Conservation (phyloP, 2,888 invertebrate genomes). For the Caenorhabditis sp. region DNA sequence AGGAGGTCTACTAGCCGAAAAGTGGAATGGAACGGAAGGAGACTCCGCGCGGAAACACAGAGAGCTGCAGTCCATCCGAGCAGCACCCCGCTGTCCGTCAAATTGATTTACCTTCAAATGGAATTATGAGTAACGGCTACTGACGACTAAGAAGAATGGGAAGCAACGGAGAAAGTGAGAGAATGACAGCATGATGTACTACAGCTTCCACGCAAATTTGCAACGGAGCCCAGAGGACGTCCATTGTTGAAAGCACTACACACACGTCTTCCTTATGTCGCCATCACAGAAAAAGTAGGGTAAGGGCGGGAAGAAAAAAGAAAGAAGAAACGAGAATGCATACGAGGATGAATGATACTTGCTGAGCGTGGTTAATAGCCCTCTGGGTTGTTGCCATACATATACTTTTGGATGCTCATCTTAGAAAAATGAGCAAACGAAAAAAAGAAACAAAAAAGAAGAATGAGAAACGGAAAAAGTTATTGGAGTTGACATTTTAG, state of each 20-base stretch:
- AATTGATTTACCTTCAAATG: slow-evolving; percentile 62
- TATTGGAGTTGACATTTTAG: background rate
- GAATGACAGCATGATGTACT: slow-evolving; percentile 54
- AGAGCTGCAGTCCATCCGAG: background rate
- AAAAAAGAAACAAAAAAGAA: slow-evolving; percentile 26
- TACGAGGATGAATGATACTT: slow-evolving; percentile 58
- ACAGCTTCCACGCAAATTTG: slow-evolving; percentile 47
- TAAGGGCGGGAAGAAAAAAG: slow-evolving; percentile 39
- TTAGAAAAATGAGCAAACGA: slow-evolving; percentile 1
- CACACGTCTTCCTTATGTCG: slow-evolving; percentile 25
- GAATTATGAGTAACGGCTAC: slow-evolving; percentile 61
- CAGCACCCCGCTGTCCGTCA: slow-evolving; percentile 13
- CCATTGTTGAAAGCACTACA: slow-evolving; percentile 45
- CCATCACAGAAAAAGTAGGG: slow-evolving; percentile 31
- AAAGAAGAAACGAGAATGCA: slow-evolving; percentile 50
- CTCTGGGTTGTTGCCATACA: slow-evolving; percentile 56
- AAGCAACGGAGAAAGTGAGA: slow-evolving; percentile 25
- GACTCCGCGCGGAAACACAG: slow-evolving; percentile 15
- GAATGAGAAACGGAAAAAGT: slow-evolving; percentile 19
- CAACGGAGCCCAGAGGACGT: slow-evolving; percentile 40
- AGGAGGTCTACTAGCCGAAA: slow-evolving; percentile 39
- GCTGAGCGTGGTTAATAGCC: slow-evolving; percentile 62
- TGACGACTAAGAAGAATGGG: slow-evolving; percentile 39
- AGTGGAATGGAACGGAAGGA: slow-evolving; percentile 38
- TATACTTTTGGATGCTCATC: slow-evolving; percentile 54